phyloP scores from a whole-genome alignment of 2,113 vertebrate species.

The Grammomys surdaster region DNA sequence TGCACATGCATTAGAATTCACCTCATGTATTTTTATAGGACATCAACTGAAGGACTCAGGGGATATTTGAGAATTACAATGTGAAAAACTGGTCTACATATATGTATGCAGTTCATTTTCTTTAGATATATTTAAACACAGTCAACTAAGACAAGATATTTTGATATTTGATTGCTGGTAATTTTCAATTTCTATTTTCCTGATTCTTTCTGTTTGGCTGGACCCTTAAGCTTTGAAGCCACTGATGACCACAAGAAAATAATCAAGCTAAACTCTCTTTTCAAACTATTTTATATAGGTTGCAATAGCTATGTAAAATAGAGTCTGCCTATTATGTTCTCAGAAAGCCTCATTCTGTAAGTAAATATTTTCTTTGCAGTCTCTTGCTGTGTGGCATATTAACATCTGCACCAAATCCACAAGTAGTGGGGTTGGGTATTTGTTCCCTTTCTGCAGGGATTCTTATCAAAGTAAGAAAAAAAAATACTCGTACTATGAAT shows the following conservation, averaged over 20 bases:
- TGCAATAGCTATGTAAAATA: neutral
- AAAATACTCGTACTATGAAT: neutral
- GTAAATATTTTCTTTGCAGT: slow-evolving; percentile 12
- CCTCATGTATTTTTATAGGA: neutral
- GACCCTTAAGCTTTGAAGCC: neutral
- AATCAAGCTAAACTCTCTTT: neutral
- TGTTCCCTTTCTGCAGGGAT: neutral
- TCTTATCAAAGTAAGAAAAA: neutral
- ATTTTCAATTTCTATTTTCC: neutral
- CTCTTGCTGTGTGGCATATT: neutral
- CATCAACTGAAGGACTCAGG: neutral
- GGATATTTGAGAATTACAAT: neutral
- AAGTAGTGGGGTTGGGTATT: neutral
- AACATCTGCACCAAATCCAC: neutral
- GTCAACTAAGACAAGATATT: neutral
- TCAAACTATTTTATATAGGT: neutral
- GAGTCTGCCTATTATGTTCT: neutral
- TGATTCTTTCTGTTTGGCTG: neutral
- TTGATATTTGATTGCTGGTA: neutral
- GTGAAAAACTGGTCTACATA: neutral
- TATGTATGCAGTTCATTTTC: neutral
- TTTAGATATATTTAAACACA: neutral
- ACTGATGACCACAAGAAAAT: neutral
- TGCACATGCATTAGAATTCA: neutral
- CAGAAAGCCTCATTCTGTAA: neutral